A percentile compares a stretch with the other conserved stretches of the same genome.
These are phyloP conservation scores for Drosophila ercepeae DNA, from an alignment of 1,140 invertebrate genomes.

Conservation along the genomic window DNA sequence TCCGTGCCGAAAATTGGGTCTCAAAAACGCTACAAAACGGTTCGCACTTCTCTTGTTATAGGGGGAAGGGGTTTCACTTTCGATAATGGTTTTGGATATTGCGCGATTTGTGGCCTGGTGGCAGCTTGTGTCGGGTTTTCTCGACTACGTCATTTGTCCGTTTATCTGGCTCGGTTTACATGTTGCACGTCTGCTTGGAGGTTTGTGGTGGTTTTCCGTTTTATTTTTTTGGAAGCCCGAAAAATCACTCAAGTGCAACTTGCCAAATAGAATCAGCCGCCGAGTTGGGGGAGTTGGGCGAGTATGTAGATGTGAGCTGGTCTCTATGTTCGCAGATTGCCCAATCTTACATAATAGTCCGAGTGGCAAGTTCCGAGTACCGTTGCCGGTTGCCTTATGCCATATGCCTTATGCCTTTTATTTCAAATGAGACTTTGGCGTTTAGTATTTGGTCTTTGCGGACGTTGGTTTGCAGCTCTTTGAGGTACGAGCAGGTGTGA, in stretches of 20 bases:
- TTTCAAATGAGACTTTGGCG: conserved; percentile 4
- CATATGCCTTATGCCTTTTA: conserved; percentile 24
- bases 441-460: conserved; percentile 7
- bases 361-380: conserved; percentile 26
- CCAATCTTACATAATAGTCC: conserved; percentile 75
- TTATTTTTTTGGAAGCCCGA: conserved; percentile 70
- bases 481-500: conserved; percentile 70
- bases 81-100: conserved; percentile 62
- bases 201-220: conserved; percentile 66
- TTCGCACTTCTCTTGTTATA: conserved; percentile 7
- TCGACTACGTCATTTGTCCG: conserved; percentile 74
- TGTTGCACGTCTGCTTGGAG: conserved; percentile 65
- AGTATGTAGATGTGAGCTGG: conserved; percentile 34
- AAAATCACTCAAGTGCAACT: conserved; percentile 82
- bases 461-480: conserved; percentile 51
- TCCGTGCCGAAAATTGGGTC: conserved; percentile 40
- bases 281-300: conserved; percentile 33
- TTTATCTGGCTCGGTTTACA: conserved; percentile 74
- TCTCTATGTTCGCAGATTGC: conserved; percentile 45
- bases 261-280: conserved; percentile 75
- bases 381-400: conserved; percentile 36
- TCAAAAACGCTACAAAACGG: conserved; percentile 56
- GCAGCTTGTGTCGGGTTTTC: conserved; percentile 51
- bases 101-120: conserved; percentile 61
- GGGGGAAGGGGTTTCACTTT: conserved; percentile 55